Evolutionary conservation across 2,113 vertebrate species (phyloP), one percentile per base, ranked within the genome.

Genomic region (Osmerus mordax): DNA sequence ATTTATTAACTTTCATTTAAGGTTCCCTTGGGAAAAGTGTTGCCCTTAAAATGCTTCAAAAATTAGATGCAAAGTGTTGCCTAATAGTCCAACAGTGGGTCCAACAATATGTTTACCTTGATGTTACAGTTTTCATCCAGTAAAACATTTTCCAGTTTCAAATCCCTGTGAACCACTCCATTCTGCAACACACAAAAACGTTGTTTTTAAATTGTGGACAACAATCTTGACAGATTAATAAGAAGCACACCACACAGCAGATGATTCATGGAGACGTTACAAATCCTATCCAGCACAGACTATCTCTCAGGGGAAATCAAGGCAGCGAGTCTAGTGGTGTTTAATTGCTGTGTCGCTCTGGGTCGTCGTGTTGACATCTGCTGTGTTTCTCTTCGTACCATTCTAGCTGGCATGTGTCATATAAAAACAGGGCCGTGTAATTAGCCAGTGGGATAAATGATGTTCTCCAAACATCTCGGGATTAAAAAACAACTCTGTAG

Each of bases 91-190:
- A n/a, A 5, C 32, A 36, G 3, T 36, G 4, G 32, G 32, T 36
- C 32, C 4, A 7, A 36, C 32, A 47, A 67, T 36, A 69, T 80
- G 61, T 25, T 65, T 93, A 99, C 97, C 96, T 99, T 99, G 84
- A 99, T 99, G 88, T 99, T 99, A 89, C 95, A 95, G 92, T 93
- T 98, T 90, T 98, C 97, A 89, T 99, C 97, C 67, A 99, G 95
- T 89, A 99, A 94, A 86, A 99, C 97, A 71, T 99, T 99, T 93
- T 99, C 97, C 92, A 99, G 91, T 93, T 99, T 99, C 86, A 99
- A 86, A 89, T 99, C 97, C 87, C 97, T 92, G 90, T 99, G 97
- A 83, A 99, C 97, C 83, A 99, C 96, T 61, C 97, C 95, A 0
- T 96, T 99, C 96, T 99, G 92, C 80, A 93, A 94, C 1, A 12